These are phyloP conservation scores for Lepidurus couesii DNA, from an alignment of 1,140 invertebrate genomes.

Conservation along the genomic window DNA sequence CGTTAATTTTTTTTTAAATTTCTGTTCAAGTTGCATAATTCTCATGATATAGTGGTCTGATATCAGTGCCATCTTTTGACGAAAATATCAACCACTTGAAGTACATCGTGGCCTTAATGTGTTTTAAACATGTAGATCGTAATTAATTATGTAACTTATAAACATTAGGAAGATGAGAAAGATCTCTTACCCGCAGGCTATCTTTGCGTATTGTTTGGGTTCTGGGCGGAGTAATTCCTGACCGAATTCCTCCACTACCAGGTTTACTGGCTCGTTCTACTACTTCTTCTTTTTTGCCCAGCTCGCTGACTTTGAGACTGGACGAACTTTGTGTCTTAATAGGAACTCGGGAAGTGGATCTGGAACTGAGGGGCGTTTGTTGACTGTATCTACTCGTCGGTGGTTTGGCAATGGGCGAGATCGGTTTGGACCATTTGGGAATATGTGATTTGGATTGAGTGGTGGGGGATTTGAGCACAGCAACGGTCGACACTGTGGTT, in stretches of 20 bases:
- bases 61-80: no score
- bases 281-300: background rate
- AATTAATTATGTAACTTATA: background rate
- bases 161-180: background rate
- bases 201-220: background rate
- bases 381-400: constrained; percentile 6
- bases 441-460: constrained; percentile 8
- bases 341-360: background rate
- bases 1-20: no score
- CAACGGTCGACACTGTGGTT: background rate
- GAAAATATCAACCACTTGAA: no score
- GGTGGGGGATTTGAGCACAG: background rate
- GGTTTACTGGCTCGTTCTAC: background rate
- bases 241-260: background rate
- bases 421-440: background rate
- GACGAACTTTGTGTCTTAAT: background rate
- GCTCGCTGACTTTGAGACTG: background rate
- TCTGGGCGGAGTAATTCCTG: background rate
- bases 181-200: background rate
- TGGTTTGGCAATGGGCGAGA: constrained; percentile 27
- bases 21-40: no score
- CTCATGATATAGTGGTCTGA: no score
- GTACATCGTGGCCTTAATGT: no score
- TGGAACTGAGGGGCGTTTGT: constrained; percentile 8
- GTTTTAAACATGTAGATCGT: no score